Base-by-base conservation (phyloP, 2,888 invertebrate species). In the Drosophila kambysellisi region DNA sequence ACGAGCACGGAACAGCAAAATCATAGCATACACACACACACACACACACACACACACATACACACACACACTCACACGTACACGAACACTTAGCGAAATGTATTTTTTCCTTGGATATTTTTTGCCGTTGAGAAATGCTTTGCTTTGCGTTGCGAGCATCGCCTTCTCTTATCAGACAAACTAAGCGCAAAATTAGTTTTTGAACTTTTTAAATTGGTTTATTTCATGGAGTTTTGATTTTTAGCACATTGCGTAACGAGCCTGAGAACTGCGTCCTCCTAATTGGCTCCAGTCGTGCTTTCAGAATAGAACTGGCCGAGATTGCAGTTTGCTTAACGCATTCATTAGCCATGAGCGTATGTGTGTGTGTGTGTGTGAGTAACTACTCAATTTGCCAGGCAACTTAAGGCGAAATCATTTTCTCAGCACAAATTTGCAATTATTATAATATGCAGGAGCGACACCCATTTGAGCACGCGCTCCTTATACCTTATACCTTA, bases 161-260 rank as follows among this genome's bases (percentile, higher is more conserved):
- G 79, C 74, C 87, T 85, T 82, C 88, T 85, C 87, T 85, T 88
- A 85, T 85, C 85, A 88, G 81, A 84, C 85, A 90, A 90, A 83
- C 90, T 88, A 90, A 90, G 91, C 91, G 91, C 90, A 90, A 91
- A 91, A 91, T 91, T 91, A 91, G 90, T 91, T 91, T 91, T 89
- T 84, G 76, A 91, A 91, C 84, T 91, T 91, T 89, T 86, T 85
- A 91, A 90, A 91, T 87, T 91, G 89, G 89, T 85, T 91, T 91
- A 91, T 90, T 91, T 89, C 82, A 89, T 90, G 83, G 84, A 87
- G 80, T 88, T 91, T 91, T 88, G 88, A 91, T 88, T 89, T 85
- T 81, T 82, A 82, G 86, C 80, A 86, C 80, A 84, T 85, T 82
- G 82, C 84, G 82, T 84, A 83, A 87, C 82, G 86, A 87, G 86